These are phyloP conservation scores for Solenopsis invicta DNA, from an alignment of 1,140 invertebrate species.

Conservation along the genomic window DNA sequence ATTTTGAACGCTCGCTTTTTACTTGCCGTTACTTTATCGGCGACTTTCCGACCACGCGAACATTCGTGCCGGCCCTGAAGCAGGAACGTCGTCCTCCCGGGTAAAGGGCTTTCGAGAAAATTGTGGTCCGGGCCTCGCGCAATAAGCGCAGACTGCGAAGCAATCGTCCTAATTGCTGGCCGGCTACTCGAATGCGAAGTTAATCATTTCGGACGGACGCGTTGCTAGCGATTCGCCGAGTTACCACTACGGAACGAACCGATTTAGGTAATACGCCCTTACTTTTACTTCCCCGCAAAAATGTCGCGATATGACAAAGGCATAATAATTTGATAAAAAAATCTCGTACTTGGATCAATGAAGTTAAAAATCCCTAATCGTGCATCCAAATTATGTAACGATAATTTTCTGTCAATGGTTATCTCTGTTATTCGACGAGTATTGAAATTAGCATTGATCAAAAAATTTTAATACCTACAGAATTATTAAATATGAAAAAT, in stretches of 20 bases:
- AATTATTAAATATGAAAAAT: neutral
- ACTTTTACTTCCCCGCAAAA: neutral
- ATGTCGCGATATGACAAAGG: neutral
- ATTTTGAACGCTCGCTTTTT: neutral
- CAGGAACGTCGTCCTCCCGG: slow-evolving; percentile 33
- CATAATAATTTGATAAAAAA: slow-evolving; percentile 1
- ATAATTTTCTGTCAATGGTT: neutral
- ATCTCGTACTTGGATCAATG: neutral
- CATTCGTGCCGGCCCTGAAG: slow-evolving; percentile 16
- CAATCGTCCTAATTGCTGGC: slow-evolving; percentile 80
- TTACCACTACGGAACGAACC: neutral
- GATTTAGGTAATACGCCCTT: slow-evolving; percentile 44
- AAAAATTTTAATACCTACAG: neutral
- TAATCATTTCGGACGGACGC: slow-evolving; percentile 80
- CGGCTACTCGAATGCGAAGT: slow-evolving; percentile 73
- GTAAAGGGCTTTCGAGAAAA: slow-evolving; percentile 71
- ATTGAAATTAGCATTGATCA: neutral
- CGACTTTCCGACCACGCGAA: neutral
- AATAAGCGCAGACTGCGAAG: slow-evolving; percentile 52
- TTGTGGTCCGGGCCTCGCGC: slow-evolving; percentile 63
- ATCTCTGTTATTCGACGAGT: neutral
- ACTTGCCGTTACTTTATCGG: neutral
- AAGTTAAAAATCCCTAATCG: neutral
- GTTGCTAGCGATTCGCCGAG: slow-evolving; percentile 10
- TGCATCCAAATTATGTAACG: neutral